Evolutionary conservation across 1,140 invertebrate species (phyloP), one percentile per base, ranked within the genome.

Genomic region (Lepidostoma basale): DNA sequence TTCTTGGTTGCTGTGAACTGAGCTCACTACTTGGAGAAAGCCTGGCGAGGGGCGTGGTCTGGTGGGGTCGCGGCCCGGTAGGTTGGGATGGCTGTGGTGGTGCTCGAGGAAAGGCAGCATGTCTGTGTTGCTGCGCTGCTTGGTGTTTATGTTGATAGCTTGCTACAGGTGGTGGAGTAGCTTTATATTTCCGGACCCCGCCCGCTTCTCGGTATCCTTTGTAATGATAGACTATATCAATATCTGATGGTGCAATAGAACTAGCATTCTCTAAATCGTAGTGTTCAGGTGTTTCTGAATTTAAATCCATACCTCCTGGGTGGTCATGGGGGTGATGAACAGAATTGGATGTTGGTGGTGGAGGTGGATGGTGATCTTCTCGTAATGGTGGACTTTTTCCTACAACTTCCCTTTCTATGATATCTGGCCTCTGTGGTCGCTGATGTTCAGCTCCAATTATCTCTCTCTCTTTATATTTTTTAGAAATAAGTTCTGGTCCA

Each of bases 231-330:
- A 97, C 94, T 67, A 98, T 94, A 76, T 98, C 96, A 68, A 98
- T 97, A 78, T 98, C 97, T 9, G 95, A 97, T 0, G 97, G 96
- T 0, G 97, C 97, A 71, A 98, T 98, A 0, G 94, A 97, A 77
- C 95, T 97, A 0, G 96, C 95, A 81, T 98, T 98, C 80, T 98
- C 96, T 58, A 98, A 81, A 78, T 98, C 96, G 75, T 98, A 98
- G 77, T 97, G 96, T 77, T 98, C 96, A 0, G 95, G 95, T 70
- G 92, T 87, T 77, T 97, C 95, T 0, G 91, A 90, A 76, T 92
- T 89, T 54, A 90, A 77, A 70, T 89, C 87, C 64, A 86, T 87
- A 33, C 85, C 85, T 64, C 85, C 85, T 0, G 85, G 84, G 66
- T 87, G 87, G 68, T 90, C 88, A 60, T 91, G 89, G 0, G 86